These are phyloP conservation scores for Urosaurus nigricauda DNA, from an alignment of 2,797 vertebrate species.

Conservation along the genomic window DNA sequence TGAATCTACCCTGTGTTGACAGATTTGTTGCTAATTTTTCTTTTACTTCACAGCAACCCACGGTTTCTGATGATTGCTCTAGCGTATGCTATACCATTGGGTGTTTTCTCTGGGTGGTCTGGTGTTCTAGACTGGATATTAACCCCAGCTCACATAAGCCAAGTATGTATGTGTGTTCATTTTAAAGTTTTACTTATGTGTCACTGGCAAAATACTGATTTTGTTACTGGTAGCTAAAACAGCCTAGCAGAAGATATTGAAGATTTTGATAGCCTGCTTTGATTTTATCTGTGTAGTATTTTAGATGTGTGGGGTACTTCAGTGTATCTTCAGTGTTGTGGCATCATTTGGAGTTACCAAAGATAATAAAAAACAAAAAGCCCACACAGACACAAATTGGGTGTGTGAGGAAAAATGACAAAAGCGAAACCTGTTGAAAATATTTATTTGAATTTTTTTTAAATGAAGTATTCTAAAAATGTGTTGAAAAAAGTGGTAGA, in stretches of 20 bases:
- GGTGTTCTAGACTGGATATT: slow-evolving; percentile 97
- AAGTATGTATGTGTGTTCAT: slow-evolving; percentile 82
- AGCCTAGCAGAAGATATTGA: not conserved
- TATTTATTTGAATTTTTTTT: slow-evolving; percentile 41
- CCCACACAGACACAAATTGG: not conserved
- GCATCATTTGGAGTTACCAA: slow-evolving; percentile 15
- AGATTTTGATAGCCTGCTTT: not conserved
- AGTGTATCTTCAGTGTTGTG: not conserved
- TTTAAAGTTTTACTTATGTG: not conserved
- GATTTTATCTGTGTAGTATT: not conserved
- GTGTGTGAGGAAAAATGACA: slow-evolving; percentile 16
- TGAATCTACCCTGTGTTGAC: not conserved
- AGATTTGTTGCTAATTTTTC: slow-evolving; percentile 49
- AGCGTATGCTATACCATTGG: slow-evolving; percentile 94
- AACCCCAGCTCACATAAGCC: slow-evolving; percentile 92
- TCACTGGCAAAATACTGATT: slow-evolving; percentile 23
- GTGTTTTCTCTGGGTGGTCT: slow-evolving; percentile 93
- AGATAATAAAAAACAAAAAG: slow-evolving; percentile 20
- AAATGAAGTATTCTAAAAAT: slow-evolving; percentile 38
- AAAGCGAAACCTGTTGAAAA: slow-evolving; percentile 27
- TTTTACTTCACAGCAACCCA: slow-evolving; percentile 85
- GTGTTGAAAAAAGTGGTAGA: slow-evolving; percentile 8
- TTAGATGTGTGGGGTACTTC: not conserved
- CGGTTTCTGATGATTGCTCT: slow-evolving; percentile 96
- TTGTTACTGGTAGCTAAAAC: slow-evolving; percentile 1